phyloP scores from a whole-genome alignment of 2,797 vertebrate species.

The Emydoidea blandingii region DNA sequence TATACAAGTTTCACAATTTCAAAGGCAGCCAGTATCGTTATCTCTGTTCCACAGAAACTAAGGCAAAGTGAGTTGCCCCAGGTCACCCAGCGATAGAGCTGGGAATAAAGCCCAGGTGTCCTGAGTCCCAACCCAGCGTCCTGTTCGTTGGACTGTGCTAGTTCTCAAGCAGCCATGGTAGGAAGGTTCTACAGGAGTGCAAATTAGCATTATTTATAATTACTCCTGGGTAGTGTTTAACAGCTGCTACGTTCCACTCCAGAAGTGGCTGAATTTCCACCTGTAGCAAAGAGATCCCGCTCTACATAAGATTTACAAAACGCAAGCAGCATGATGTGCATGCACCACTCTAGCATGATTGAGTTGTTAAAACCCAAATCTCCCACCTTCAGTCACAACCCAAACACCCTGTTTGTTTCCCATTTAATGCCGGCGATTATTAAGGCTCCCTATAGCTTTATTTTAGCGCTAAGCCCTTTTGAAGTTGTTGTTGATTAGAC shows the following conservation, averaged over 20 bases:
- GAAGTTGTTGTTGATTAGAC: conserved; percentile 59
- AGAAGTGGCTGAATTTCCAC: background rate
- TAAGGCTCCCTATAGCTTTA: background rate
- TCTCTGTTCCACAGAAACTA: background rate
- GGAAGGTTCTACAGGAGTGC: background rate
- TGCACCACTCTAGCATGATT: fast-evolving
- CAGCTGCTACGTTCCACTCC: fast-evolving
- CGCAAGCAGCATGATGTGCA: fast-evolving
- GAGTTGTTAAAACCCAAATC: conserved; percentile 44
- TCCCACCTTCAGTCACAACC: conserved; percentile 49
- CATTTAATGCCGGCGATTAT: background rate
- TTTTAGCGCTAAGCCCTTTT: conserved; percentile 28
- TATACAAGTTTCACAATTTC: background rate
- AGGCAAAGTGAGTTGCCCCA: background rate
- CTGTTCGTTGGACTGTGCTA: background rate
- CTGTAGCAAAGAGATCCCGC: background rate
- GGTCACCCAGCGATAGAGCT: background rate
- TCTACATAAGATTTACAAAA: background rate
- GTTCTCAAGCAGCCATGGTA: fast-evolving
- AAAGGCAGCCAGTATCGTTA: background rate
- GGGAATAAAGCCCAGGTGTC: background rate
- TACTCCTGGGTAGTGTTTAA: fast-evolving
- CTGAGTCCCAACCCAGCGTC: background rate
- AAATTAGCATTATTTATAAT: background rate
- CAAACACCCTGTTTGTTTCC: conserved; percentile 54